These are phyloP conservation scores for Tiliacea citrago DNA, from an alignment of 2,888 invertebrate species.

Conservation along the genomic window DNA sequence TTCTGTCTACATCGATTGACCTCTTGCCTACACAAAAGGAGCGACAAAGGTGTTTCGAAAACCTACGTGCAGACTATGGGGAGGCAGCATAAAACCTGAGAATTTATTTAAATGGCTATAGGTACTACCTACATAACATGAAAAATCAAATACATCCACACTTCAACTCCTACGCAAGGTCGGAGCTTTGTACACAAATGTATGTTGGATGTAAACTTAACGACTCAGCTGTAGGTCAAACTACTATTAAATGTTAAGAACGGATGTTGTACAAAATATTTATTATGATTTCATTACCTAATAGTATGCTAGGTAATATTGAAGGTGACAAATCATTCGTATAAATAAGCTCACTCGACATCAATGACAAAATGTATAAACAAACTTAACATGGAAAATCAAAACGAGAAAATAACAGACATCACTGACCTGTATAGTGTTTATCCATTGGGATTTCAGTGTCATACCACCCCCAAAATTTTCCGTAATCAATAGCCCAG, in stretches of 20 bases:
- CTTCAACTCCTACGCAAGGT: constrained; percentile 78
- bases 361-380: constrained; percentile 10
- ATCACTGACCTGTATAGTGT: constrained; percentile 4
- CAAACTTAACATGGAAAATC: not conserved
- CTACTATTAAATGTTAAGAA: constrained; percentile 66
- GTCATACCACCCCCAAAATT: constrained; percentile 29
- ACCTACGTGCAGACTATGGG: constrained; percentile 1
- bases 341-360: not conserved
- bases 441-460: constrained; percentile 26
- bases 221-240: constrained; percentile 76
- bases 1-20: constrained; percentile 10
- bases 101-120: constrained; percentile 20
- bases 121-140: constrained; percentile 10
- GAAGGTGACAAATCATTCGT: constrained; percentile 19
- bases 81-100: not conserved
- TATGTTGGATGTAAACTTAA: constrained; percentile 71
- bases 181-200: constrained; percentile 67
- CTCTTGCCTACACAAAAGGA: constrained; percentile 1
- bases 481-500: constrained; percentile 37
- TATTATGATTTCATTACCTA: constrained; percentile 46
- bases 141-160: constrained; percentile 54
- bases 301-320: constrained; percentile 22
- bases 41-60: not conserved
- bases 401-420: not conserved
- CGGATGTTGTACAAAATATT: constrained; percentile 68